Evolutionary conservation across 2,113 vertebrate genomes (phyloP), one percentile per base, ranked within the genome.

Genomic region (Erinaceus europaeus): DNA sequence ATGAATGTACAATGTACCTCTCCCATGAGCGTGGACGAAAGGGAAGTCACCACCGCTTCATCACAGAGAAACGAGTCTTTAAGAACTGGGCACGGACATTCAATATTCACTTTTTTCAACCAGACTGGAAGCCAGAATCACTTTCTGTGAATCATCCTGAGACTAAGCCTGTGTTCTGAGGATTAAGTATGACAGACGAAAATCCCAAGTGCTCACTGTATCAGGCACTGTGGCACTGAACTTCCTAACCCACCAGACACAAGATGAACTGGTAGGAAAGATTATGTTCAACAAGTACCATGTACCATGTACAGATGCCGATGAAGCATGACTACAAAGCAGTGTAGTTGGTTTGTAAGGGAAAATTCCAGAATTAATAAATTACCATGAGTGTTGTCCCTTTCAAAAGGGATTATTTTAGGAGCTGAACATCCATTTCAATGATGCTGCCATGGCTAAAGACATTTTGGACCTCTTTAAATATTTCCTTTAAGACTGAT

Each of bases 1-100:
- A 99, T 2, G 99, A 99, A 92, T 99, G 99, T 88, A 98, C 98
- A 34, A 99, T 99, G 99, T 99, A 99, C 96, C 97, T 99, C 38
- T 99, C 98, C 23, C 99, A 99, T 0, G 99, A 99, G 97, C 98
- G 98, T 8, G 98, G 98, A 25, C 98, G 98, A 17, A 98, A 98
- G 69, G 99, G 99, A 85, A 99, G 99, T 91, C 99, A 99, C 57
- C 99, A 99, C 86, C 99, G 99, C 73, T 99, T 99, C 93, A 99
- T 99, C 97, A 99, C 99, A 0, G 99, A 99, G 98, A 99, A 99
- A 71, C 97, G 98, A 3, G 99, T 99, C 76, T 99, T 99, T 61
- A 98, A 99, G 94, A 98, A 97, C 91, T 99, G 99, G 99, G 99
- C 99, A 2, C 97, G 97, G 97, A 99, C 98, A 65, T 99, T 98